These are phyloP conservation scores for Diarsia brunnea DNA, from an alignment of 2,888 invertebrate species.

Conservation along the genomic window DNA sequence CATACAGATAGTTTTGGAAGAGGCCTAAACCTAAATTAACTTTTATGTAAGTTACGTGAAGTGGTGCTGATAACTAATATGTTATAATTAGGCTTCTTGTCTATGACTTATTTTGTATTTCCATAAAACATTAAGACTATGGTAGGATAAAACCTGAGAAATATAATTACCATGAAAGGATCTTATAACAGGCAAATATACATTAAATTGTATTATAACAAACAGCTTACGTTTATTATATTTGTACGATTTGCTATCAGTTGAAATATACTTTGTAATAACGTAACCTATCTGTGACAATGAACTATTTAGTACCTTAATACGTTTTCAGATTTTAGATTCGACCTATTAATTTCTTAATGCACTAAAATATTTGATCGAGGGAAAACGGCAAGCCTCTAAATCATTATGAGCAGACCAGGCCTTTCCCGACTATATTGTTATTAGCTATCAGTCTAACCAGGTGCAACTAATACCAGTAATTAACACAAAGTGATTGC, in stretches of 20 bases:
- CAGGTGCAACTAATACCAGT: neutral
- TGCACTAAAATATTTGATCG: neutral
- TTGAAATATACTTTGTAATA: conserved; percentile 7
- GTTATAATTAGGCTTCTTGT: conserved; percentile 4
- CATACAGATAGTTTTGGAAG: conserved; percentile 35
- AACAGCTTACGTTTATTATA: conserved; percentile 24
- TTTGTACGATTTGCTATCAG: conserved; percentile 7
- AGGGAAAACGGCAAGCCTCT: neutral
- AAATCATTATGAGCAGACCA: neutral
- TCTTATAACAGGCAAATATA: conserved; percentile 16
- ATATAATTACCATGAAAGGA: conserved; percentile 38
- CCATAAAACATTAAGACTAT: conserved; percentile 8
- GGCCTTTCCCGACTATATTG: neutral
- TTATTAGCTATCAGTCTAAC: too few relatives aligned
- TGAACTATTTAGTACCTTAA: conserved; percentile 1
- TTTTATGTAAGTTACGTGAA: conserved; percentile 23
- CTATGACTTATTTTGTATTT: conserved; percentile 3
- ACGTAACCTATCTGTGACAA: neutral
- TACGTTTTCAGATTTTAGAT: neutral
- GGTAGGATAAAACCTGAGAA: neutral
- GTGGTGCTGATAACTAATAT: conserved; percentile 48
- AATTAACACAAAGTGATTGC: neutral
- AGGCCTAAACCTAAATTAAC: conserved; percentile 16
- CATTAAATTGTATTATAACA: neutral
- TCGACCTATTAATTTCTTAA: neutral